These are phyloP conservation scores for Neelides sp. DNA, from an alignment of 1,140 invertebrate species.

Conservation along the genomic window DNA sequence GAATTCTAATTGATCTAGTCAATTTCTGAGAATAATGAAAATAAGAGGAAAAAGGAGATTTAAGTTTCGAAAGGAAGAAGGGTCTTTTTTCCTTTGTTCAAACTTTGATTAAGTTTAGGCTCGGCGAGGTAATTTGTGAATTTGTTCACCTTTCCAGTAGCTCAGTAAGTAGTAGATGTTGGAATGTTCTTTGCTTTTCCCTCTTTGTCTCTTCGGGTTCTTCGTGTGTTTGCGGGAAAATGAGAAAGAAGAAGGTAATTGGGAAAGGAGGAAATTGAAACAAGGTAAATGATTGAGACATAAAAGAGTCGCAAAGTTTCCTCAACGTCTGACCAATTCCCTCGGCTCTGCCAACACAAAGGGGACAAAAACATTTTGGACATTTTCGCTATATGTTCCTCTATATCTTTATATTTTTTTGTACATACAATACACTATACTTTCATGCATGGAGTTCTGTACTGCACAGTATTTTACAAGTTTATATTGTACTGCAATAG, in stretches of 20 bases:
- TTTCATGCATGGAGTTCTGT: no score
- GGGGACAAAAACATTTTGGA: background rate
- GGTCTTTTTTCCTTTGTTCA: background rate
- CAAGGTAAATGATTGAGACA: constrained; percentile 25
- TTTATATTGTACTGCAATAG: no score
- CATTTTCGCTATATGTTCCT: background rate
- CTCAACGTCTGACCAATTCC: background rate
- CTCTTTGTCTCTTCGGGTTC: background rate
- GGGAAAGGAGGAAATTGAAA: constrained; percentile 24
- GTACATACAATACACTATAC: background rate
- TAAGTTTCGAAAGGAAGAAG: background rate
- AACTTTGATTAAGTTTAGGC: background rate
- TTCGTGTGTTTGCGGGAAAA: background rate
- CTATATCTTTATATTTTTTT: background rate
- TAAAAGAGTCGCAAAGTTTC: constrained; percentile 24
- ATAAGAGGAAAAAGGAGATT: background rate
- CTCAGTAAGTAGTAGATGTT: background rate
- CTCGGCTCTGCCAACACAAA: background rate
- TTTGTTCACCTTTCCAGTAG: constrained; percentile 7
- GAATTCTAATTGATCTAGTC: no score
- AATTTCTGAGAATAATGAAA: background rate
- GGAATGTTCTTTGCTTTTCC: background rate
- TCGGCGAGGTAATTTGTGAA: no score
- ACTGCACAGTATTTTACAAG: no score
- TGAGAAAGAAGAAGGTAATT: no score